A percentile compares a stretch with the other conserved stretches of the same genome.
phyloP scores from a whole-genome alignment of 2,888 invertebrate genomes.

The Biston stratarius region DNA sequence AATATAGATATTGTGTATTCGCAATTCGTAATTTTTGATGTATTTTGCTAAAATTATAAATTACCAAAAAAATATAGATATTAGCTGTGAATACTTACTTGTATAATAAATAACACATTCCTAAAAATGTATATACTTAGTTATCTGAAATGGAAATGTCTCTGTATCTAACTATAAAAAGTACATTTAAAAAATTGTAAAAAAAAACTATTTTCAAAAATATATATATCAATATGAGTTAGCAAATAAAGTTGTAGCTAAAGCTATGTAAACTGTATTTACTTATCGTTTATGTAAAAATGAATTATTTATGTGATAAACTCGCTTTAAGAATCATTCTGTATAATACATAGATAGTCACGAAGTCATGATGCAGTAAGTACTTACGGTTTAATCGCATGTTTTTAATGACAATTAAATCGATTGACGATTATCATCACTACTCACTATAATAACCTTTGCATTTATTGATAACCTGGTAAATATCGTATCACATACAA shows the following conservation, averaged over 20 bases:
- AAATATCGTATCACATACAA: no score
- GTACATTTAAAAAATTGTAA: not conserved
- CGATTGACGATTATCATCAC: not conserved
- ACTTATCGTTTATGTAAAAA: conserved; percentile 27
- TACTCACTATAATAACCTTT: not conserved
- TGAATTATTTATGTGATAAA: conserved; percentile 62
- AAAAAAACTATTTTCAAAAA: not conserved
- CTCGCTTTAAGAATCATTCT: conserved; percentile 22
- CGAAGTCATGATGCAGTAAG: not conserved
- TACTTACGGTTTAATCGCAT: not conserved
- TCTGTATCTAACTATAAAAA: not conserved
- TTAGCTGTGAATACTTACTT: conserved; percentile 1
- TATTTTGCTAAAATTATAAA: conserved; percentile 10
- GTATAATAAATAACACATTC: conserved; percentile 11
- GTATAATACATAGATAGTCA: conserved; percentile 8
- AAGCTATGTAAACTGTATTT: not conserved
- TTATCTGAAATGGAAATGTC: not conserved
- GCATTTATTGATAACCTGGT: not conserved
- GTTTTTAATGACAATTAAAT: not conserved
- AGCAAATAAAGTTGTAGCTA: not conserved
- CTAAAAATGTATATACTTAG: not conserved
- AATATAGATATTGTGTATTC: not conserved
- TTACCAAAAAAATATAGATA: conserved; percentile 12
- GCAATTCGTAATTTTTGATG: conserved; percentile 7
- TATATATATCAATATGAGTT: not conserved